Evolutionary conservation across 2,888 invertebrate species (phyloP), one percentile per base, ranked within the genome.

Genomic region (Dione vanillae): DNA sequence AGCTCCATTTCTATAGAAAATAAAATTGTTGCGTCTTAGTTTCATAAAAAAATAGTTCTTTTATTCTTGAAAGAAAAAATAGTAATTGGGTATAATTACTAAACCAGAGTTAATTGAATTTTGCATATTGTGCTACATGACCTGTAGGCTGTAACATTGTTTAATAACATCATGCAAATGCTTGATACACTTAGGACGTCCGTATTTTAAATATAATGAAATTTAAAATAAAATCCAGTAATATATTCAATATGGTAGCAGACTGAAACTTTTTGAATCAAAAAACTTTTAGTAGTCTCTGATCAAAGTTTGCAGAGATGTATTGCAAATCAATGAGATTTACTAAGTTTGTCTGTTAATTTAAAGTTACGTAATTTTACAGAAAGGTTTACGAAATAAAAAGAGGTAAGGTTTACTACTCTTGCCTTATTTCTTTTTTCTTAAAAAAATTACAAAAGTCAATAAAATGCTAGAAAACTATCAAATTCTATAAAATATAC

Each of bases 201-300:
- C 16, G 47, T 16, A 54, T 14, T 37, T 54, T n/a, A n/a, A 54
- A 10, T 35, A 10, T n/a, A 14, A 35, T 14, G 14, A 52, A 35
- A 14, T 54, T 54, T 8, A 35, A 16, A 54, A 11, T 19, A 16
- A 40, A 56, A 40, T 61, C 61, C 54, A 45, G 45, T 61, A 61
- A 45, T 45, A 35, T 61, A 61, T 61, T 61, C 61, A 35, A 61
- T n/a, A 16, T n/a, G 45, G 56, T 12, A 45, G 45, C 61, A 45
- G 45, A 61, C 27, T 16, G 45, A 27, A 43, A n/a, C 11, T 16
- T 61, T 45, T 61, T 16, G 35, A 45, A 61, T 45, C 45, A 61
- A 61, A 45, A 61, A 61, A 61, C 45, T 61, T 56, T 56, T 61
- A 61, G 45, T 16, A 27, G 9, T 45, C 43, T 61, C 45, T 61